phyloP scores from a whole-genome alignment of 2,113 vertebrate species.

The Uria aalge region DNA sequence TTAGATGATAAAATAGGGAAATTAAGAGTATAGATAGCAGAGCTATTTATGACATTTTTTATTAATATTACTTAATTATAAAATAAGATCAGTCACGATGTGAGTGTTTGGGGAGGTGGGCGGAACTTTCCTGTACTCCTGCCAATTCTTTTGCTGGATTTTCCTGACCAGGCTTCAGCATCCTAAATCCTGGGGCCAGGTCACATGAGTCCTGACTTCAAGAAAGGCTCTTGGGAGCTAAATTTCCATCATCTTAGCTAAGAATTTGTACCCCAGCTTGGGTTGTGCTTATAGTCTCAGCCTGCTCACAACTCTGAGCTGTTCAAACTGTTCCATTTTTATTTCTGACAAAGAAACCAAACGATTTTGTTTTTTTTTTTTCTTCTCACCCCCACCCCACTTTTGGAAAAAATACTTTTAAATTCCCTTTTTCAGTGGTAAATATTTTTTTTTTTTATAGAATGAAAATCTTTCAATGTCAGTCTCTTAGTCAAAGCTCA shows the following conservation, averaged over 20 bases:
- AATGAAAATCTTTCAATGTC: background rate
- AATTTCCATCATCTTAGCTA: background rate
- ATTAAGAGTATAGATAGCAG: background rate
- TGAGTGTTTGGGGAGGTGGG: no score
- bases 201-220: background rate
- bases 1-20: background rate
- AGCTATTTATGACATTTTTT: background rate
- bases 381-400: accelerated
- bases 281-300: background rate
- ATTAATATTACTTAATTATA: background rate
- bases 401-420: background rate
- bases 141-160: background rate
- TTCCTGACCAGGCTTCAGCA: background rate
- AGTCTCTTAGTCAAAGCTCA: background rate
- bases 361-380: background rate
- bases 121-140: background rate
- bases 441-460: background rate
- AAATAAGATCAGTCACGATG: background rate
- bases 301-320: background rate
- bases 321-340: background rate
- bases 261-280: background rate
- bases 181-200: background rate
- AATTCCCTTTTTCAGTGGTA: background rate
- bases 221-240: background rate
- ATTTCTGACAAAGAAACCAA: background rate